Evolutionary conservation across 2,113 vertebrate species (phyloP).

Genomic region (Rhinopomastus cyanomelas): DNA sequence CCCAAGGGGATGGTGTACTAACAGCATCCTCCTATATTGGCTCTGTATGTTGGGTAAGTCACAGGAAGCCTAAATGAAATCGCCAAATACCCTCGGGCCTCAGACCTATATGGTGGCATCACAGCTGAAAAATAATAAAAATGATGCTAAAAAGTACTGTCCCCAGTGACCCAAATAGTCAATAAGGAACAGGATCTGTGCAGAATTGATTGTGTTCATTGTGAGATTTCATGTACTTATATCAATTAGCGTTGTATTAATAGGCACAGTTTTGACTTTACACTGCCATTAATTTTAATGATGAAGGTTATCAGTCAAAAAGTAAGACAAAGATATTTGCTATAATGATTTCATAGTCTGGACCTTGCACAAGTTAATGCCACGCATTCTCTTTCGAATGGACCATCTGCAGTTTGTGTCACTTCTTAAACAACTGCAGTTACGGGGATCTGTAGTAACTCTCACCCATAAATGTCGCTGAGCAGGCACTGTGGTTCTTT

Average conservation of each 20-base stretch:
- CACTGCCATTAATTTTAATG: constrained; percentile 71
- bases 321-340: constrained; percentile 28
- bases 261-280: constrained; percentile 60
- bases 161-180: constrained; percentile 17
- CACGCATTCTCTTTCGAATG: background rate
- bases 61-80: constrained; percentile 72
- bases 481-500: rapidly evolving
- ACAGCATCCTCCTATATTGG: constrained; percentile 57
- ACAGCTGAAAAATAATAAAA: constrained; percentile 55
- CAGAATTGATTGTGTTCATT: constrained; percentile 61
- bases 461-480: background rate
- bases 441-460: background rate
- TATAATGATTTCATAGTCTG: constrained; percentile 28
- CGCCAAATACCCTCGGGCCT: constrained; percentile 8
- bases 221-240: constrained; percentile 44
- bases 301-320: constrained; percentile 72
- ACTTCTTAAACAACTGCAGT: background rate
- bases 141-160: background rate
- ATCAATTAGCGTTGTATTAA: constrained; percentile 72
- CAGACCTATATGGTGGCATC: constrained; percentile 38
- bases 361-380: background rate
- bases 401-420: background rate
- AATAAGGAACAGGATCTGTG: constrained; percentile 61
- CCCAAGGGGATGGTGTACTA: constrained; percentile 69
- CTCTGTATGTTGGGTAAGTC: constrained; percentile 62